A percentile compares a stretch with the other conserved stretches of the same genome.
Evolutionary conservation across 1,140 invertebrate species (phyloP).

Genomic region (Idris sp.): DNA sequence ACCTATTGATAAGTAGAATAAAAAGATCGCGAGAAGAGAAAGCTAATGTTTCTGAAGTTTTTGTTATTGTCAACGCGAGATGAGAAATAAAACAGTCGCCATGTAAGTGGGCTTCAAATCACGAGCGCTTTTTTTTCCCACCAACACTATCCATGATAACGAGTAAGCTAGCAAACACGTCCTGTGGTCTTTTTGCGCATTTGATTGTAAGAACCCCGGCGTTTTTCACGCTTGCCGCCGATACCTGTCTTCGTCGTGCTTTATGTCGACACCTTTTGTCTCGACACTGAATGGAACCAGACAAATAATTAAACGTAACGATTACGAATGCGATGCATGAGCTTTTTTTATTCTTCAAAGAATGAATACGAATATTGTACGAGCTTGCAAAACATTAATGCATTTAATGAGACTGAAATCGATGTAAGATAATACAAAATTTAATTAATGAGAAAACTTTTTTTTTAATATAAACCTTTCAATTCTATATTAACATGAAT

Average conservation of each 20-base stretch:
- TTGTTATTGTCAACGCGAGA: slow-evolving; percentile 16
- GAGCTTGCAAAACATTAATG: slow-evolving; percentile 24
- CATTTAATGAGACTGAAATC: slow-evolving; percentile 7
- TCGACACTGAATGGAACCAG: slow-evolving; percentile 12
- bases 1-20: slow-evolving; percentile 23
- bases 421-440: too few relatives aligned
- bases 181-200: slow-evolving; percentile 24
- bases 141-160: slow-evolving; percentile 18
- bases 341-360: slow-evolving; percentile 16
- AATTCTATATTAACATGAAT: too few relatives aligned
- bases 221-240: slow-evolving; percentile 29
- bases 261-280: slow-evolving; percentile 23
- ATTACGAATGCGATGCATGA: slow-evolving; percentile 22
- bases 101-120: slow-evolving; percentile 42
- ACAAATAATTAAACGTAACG: slow-evolving; percentile 47
- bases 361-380: slow-evolving; percentile 5
- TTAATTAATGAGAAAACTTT: too few relatives aligned
- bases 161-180: slow-evolving; percentile 15
- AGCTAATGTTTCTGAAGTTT: slow-evolving; percentile 18
- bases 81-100: slow-evolving; percentile 38
- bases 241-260: slow-evolving; percentile 22
- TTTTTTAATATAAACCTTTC: too few relatives aligned
- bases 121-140: slow-evolving; percentile 7
- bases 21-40: slow-evolving; percentile 7
- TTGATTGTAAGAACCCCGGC: slow-evolving; percentile 26